phyloP scores from a whole-genome alignment of 64 coral and sea anemone species.

The Pachyseris speciosa region DNA sequence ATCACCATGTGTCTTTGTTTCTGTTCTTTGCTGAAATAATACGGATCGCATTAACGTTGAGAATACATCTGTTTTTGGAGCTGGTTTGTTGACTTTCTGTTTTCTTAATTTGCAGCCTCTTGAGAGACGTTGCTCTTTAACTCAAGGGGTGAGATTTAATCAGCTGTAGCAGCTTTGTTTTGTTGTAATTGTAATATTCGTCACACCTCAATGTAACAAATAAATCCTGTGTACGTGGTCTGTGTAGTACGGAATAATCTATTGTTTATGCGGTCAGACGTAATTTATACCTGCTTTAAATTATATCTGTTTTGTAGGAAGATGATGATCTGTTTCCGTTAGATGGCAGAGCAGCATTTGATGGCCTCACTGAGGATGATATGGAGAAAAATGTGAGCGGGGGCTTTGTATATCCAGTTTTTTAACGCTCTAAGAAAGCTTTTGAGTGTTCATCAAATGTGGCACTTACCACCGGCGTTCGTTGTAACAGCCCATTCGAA shows the following conservation, averaged over 20 bases:
- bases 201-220: conserved; percentile 49
- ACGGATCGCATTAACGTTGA: too few species aligned
- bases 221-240: conserved; percentile 55
- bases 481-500: too few species aligned
- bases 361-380: conserved; percentile 44
- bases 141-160: conserved; percentile 59
- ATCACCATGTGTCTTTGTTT: too few species aligned
- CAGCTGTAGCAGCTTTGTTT: neutral
- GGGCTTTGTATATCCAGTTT: too few species aligned
- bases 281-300: neutral
- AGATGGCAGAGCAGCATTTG: conserved; percentile 64
- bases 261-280: neutral
- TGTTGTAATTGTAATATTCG: neutral
- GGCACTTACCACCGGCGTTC: too few species aligned
- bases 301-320: conserved; percentile 55
- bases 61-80: conserved; percentile 24
- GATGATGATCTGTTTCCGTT: conserved; percentile 82
- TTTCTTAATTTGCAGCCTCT: conserved; percentile 76
- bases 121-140: conserved; percentile 82
- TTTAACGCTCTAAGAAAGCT: too few species aligned
- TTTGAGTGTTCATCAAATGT: too few species aligned
- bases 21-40: too few species aligned
- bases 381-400: neutral
- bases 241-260: neutral
- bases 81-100: too few species aligned